Evolutionary conservation across 2,113 vertebrate genomes (phyloP).

Genomic region (Labeo rohita): DNA sequence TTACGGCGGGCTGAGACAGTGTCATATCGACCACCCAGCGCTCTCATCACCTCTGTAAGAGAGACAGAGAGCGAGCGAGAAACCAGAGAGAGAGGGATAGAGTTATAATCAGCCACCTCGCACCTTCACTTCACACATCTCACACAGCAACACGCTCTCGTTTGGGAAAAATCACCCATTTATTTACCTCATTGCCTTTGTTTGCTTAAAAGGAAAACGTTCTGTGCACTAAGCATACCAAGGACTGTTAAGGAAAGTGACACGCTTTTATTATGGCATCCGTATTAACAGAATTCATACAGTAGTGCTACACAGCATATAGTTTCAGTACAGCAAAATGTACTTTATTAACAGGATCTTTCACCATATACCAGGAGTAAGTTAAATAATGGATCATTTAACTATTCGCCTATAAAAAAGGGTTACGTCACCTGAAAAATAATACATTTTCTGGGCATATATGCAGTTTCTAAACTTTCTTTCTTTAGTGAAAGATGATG

Average conservation of each 20-base stretch:
- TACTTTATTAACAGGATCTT: no score
- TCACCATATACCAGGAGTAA: no score
- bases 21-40: slow-evolving; percentile 57
- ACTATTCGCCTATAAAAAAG: no score
- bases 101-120: slow-evolving; percentile 55
- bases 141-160: slow-evolving; percentile 21
- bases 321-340: no score
- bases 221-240: not conserved
- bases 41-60: slow-evolving; percentile 48
- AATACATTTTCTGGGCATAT: no score
- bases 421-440: no score
- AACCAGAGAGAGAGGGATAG: slow-evolving; percentile 14
- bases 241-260: not conserved
- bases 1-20: slow-evolving; percentile 47
- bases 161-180: slow-evolving; percentile 25
- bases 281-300: not conserved
- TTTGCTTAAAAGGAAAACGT: not conserved
- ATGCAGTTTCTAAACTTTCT: no score
- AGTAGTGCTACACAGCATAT: not conserved
- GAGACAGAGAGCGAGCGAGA: slow-evolving; percentile 29
- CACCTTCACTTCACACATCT: slow-evolving; percentile 52
- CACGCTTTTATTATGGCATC: not conserved
- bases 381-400: no score
- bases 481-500: no score
- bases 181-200: slow-evolving; percentile 47